Conservation (phyloP, 2,797 vertebrate species). For the Clarias platycephalus region DNA sequence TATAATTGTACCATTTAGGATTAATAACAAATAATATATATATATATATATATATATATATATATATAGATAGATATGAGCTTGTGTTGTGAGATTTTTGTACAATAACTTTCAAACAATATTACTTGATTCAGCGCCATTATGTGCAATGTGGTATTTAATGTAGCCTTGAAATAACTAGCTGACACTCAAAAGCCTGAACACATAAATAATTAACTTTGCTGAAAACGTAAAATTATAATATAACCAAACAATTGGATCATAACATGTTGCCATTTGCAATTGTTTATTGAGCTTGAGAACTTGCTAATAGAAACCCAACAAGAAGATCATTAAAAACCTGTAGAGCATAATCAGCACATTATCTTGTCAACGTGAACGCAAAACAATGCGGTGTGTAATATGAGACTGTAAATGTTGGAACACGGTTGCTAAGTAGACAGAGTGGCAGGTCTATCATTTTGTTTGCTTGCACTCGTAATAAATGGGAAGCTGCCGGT, state of each 20-base stretch:
- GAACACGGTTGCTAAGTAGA: constrained; percentile 29
- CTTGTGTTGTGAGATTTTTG: background rate
- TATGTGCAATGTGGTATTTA: background rate
- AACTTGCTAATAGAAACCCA: constrained; percentile 38
- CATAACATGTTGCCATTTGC: constrained; percentile 23
- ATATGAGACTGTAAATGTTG: constrained; percentile 54
- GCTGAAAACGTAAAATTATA: constrained; percentile 37
- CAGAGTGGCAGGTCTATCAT: constrained; percentile 56
- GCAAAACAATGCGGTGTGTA: constrained; percentile 49
- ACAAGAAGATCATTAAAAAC: constrained; percentile 31
- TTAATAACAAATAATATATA: too few species aligned
- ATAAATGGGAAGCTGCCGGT: constrained; percentile 53
- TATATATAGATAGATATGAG: too few species aligned
- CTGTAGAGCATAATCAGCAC: constrained; percentile 32
- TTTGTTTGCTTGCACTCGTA: constrained; percentile 57
- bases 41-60: too few species aligned
- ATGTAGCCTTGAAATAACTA: constrained; percentile 7
- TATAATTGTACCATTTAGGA: background rate
- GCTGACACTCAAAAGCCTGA: constrained; percentile 1
- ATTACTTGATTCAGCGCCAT: background rate
- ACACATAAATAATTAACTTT: constrained; percentile 23
- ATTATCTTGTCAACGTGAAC: constrained; percentile 33
- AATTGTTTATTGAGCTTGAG: constrained; percentile 16
- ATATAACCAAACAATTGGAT: constrained; percentile 32
- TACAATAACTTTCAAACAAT: background rate